Percentiles rank a stretch among this genome's conserved stretches.
phyloP scores from a whole-genome alignment of 2,797 vertebrate species.

The Coreius guichenoti region DNA sequence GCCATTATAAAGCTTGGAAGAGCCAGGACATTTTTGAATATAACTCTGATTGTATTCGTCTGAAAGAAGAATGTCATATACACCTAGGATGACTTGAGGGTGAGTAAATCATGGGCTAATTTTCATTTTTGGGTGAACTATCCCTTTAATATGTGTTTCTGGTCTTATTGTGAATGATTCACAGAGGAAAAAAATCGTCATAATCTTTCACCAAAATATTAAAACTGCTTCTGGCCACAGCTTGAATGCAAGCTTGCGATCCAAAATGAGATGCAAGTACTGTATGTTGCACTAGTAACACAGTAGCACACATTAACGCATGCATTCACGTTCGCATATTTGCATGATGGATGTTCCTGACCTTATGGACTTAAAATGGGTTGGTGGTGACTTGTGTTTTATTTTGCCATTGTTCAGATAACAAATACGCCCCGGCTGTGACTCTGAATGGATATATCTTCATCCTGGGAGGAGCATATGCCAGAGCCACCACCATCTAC shows the following conservation, averaged over 20 bases:
- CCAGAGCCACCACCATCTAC: constrained; percentile 98
- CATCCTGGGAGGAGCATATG: constrained; percentile 98
- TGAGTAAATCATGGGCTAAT: too few species aligned
- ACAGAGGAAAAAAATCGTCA: too few species aligned
- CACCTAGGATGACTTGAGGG: too few species aligned
- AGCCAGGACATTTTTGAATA: too few species aligned
- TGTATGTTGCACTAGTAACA: too few species aligned
- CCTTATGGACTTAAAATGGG: neutral
- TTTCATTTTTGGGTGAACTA: too few species aligned
- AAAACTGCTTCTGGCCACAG: neutral
- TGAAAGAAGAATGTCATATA: too few species aligned
- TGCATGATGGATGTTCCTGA: neutral
- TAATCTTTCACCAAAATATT: neutral
- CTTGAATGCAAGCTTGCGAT: neutral
- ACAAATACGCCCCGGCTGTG: constrained; percentile 98
- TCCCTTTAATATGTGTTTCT: neutral
- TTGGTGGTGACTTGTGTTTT: neutral
- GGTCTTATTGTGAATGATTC: neutral
- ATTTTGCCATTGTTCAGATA: constrained; percentile 81
- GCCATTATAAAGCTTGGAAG: too few species aligned
- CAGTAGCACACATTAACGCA: too few species aligned
- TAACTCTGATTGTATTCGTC: too few species aligned
- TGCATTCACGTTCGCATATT: neutral
- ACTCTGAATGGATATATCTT: constrained; percentile 97
- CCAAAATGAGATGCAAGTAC: too few species aligned